Evolutionary conservation across 2,888 invertebrate genomes (phyloP).

Genomic region (Tribolium freemani): DNA sequence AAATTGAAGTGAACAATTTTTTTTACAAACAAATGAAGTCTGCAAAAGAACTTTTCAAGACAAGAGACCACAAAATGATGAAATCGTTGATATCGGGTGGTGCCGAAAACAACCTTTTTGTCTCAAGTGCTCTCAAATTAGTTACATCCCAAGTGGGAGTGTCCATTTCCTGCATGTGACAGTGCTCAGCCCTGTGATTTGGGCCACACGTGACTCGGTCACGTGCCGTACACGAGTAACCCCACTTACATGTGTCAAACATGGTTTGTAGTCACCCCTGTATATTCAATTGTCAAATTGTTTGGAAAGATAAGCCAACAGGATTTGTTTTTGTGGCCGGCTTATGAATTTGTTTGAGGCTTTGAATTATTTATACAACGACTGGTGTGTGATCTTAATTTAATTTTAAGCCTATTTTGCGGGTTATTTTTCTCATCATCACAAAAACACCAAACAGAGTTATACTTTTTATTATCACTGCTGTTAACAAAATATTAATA

Average conservation of each 20-base stretch:
- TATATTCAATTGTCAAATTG: conserved; percentile 60
- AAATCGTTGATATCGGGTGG: background rate
- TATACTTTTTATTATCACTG: conserved; percentile 12
- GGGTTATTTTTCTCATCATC: conserved; percentile 3
- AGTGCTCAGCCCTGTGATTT: conserved; percentile 60
- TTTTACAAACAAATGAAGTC: too few relatives aligned
- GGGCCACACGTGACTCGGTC: conserved; percentile 56
- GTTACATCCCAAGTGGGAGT: conserved; percentile 55
- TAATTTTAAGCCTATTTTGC: conserved; percentile 58
- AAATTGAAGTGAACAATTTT: too few relatives aligned
- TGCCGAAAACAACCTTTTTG: background rate
- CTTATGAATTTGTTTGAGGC: conserved; percentile 54
- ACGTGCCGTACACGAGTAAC: conserved; percentile 60
- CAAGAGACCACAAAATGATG: too few relatives aligned
- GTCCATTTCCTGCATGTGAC: conserved; percentile 58
- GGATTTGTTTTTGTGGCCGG: conserved; percentile 59
- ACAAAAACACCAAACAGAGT: background rate
- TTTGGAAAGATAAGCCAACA: conserved; percentile 67
- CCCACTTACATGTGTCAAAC: conserved; percentile 68
- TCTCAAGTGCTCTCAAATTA: conserved; percentile 32
- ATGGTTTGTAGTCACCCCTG: conserved; percentile 58
- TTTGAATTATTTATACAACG: conserved; percentile 65
- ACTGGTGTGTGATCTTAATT: conserved; percentile 58
- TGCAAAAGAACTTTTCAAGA: too few relatives aligned
- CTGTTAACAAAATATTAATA: conserved; percentile 9